Evolutionary conservation across 1,140 invertebrate genomes (phyloP), one percentile per base, ranked within the genome.

Genomic region (Charaxes varanes): DNA sequence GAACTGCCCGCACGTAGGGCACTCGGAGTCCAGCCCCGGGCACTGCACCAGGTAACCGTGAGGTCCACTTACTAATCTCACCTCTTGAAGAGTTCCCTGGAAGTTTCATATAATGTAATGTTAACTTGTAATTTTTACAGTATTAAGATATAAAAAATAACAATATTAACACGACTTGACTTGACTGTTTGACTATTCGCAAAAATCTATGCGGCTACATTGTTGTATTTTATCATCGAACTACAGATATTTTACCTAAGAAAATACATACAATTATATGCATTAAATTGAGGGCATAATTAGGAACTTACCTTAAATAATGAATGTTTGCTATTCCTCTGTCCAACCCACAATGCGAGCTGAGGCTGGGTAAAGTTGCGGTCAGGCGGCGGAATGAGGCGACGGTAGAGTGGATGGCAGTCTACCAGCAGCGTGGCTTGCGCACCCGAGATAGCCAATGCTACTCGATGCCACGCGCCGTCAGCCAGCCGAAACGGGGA

Each of bases 1-100:
- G 84, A 94, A 96, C 81, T 96, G 92, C 47, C 93, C 94, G 82
- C 94, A 96, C 3, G 94, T 95, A 21, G 94, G 94, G 85, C 95
- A 97, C 59, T 90, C 91, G 53, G 92, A 91, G 70, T 95, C 92
- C 71, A 94, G 85, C 53, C 91, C 88, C 22, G 94, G 94, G 86
- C 95, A 97, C 78, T 95, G 93, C 52, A 90, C 87, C 59, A 95
- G 86, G 78, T 95, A 94, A 28, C 94, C 94, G 78, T 95, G 91
- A 35, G 93, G 88, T 61, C 93, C 92, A 59, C 89, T 89, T 55
- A 95, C 91, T 63, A 97, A 87, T 82, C 90, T 89, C 50, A 96
- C 91, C 62, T 96, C 93, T 88, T 95, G 93, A 70, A 97, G 87
- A 51, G 90, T 90, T 65, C 94, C 94, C 94, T 97, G 56, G 3